Conservation (phyloP, 2,113 vertebrate species). For the Eudorcas thomsonii region DNA sequence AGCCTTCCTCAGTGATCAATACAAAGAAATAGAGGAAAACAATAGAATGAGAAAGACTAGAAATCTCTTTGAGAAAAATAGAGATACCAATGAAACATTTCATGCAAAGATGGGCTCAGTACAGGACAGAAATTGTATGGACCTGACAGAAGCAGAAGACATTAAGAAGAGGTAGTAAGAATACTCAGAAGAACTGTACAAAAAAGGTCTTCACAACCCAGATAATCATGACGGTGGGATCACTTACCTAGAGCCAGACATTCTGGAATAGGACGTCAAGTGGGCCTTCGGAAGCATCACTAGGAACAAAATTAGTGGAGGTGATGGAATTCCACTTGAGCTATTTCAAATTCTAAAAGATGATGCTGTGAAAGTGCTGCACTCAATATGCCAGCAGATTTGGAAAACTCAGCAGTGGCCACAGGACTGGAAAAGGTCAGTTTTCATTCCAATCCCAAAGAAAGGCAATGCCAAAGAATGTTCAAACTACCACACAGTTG, state of each 20-base stretch:
- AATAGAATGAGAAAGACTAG: background rate
- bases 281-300: background rate
- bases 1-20: background rate
- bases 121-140: background rate
- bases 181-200: background rate
- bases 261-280: background rate
- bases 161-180: background rate
- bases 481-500: background rate
- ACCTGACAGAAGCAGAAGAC: background rate
- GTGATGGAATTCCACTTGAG: background rate
- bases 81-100: background rate
- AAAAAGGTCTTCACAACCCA: background rate
- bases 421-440: background rate
- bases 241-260: background rate
- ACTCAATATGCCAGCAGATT: background rate
- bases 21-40: background rate
- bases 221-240: background rate
- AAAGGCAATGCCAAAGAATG: background rate
- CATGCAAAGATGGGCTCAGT: background rate
- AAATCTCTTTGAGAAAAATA: background rate
- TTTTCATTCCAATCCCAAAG: background rate
- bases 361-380: background rate
- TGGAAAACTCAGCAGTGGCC: background rate
- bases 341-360: background rate
- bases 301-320: background rate